Percentiles rank a stretch among this genome's conserved stretches.
phyloP scores from a whole-genome alignment of 2,113 vertebrate species.

The Clarias batrachus region DNA sequence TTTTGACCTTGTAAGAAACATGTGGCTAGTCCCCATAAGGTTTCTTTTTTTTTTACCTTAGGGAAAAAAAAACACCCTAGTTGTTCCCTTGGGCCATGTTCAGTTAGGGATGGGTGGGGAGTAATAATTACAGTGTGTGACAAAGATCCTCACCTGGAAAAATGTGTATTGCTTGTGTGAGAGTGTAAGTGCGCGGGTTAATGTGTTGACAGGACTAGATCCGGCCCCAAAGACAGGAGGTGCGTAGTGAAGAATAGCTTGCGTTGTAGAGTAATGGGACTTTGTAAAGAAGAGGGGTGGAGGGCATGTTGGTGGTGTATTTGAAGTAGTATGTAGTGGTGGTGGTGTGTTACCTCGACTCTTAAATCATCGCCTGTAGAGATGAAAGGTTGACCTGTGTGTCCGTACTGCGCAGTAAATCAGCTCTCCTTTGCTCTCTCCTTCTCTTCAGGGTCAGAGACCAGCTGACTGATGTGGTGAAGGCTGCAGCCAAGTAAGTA shows the following conservation, averaged over 20 bases:
- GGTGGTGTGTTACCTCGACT: slow-evolving; percentile 14
- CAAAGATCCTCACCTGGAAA: background rate
- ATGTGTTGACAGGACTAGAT: background rate
- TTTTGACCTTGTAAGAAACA: background rate
- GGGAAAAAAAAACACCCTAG: background rate
- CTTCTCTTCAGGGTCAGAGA: slow-evolving; percentile 83
- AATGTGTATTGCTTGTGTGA: background rate
- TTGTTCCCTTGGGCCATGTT: background rate
- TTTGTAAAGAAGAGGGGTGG: background rate
- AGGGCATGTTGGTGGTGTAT: background rate
- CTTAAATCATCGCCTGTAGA: slow-evolving; percentile 36
- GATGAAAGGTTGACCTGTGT: slow-evolving; percentile 36
- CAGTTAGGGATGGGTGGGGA: background rate
- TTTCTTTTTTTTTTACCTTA: background rate
- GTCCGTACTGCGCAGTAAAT: slow-evolving; percentile 35
- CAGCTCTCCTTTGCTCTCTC: slow-evolving; percentile 40
- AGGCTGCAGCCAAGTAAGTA: slow-evolving; percentile 88
- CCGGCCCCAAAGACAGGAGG: background rate
- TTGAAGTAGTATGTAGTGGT: background rate
- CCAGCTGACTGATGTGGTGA: slow-evolving; percentile 85
- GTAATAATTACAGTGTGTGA: background rate
- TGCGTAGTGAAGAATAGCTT: slow-evolving; percentile 13
- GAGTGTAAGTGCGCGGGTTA: background rate
- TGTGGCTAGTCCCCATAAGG: background rate
- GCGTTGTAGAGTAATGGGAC: slow-evolving; percentile 1